Evolutionary conservation across 2,888 invertebrate genomes (phyloP).

Genomic region (Clistopyga incitator): DNA sequence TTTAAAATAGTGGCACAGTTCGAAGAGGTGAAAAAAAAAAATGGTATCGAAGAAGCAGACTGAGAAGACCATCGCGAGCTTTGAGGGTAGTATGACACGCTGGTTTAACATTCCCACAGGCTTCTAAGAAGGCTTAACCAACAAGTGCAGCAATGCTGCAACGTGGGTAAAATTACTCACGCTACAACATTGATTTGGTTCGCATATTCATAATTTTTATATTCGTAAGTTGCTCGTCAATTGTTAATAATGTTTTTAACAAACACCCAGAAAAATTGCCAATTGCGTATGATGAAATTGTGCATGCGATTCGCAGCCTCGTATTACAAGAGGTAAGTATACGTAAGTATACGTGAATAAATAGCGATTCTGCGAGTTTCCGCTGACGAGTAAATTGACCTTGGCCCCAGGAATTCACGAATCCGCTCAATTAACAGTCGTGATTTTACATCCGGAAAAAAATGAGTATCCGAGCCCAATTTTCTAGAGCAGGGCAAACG

Average conservation of each 20-base stretch:
- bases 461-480: neutral
- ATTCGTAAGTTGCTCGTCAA: neutral
- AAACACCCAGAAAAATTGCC: neutral
- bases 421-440: neutral
- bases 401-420: conserved; percentile 12
- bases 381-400: conserved; percentile 7
- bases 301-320: neutral
- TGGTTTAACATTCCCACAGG: conserved; percentile 48
- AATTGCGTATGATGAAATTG: neutral
- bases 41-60: neutral
- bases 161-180: neutral
- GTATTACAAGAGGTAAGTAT: conserved; percentile 1
- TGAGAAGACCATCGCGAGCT: conserved; percentile 41
- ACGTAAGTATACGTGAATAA: neutral
- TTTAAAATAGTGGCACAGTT: neutral
- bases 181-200: neutral
- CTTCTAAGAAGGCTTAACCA: conserved; percentile 47
- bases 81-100: neutral
- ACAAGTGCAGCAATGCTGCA: conserved; percentile 12
- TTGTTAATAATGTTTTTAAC: neutral
- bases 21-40: neutral
- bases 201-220: neutral
- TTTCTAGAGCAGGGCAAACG: conserved; percentile 1
- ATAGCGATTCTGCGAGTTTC: neutral
- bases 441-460: neutral